phyloP scores from a whole-genome alignment of 2,113 vertebrate species.

The Nyctibius bracteatus region DNA sequence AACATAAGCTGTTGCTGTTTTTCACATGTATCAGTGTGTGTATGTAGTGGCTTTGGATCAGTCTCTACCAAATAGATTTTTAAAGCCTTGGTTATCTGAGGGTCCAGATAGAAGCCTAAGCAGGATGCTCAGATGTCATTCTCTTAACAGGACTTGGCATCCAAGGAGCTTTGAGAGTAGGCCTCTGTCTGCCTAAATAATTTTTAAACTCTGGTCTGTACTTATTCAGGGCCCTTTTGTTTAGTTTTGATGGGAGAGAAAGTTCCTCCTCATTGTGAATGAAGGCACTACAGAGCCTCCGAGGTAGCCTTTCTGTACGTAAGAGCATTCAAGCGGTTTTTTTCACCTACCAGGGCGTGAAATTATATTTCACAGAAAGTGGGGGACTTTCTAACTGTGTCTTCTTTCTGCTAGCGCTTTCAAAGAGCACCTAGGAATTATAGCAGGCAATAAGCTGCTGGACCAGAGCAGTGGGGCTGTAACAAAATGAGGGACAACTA shows the following conservation, averaged over 20 bases:
- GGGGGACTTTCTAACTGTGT: background rate
- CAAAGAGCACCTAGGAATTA: background rate
- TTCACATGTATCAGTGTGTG: accelerated
- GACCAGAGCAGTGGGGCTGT: background rate
- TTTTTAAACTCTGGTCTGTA: background rate
- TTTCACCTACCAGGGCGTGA: background rate
- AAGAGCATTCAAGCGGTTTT: background rate
- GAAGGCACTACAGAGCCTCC: background rate
- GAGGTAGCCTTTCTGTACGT: background rate
- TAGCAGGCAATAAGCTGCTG: background rate
- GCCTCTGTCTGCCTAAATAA: background rate
- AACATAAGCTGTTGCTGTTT: background rate
- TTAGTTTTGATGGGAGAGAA: background rate
- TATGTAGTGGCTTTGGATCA: background rate
- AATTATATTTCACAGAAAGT: background rate
- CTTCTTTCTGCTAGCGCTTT: background rate
- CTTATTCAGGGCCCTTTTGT: background rate
- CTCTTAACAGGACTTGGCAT: background rate
- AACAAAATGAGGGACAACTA: background rate
- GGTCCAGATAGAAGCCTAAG: background rate
- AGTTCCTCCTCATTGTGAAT: background rate
- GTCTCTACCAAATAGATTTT: background rate
- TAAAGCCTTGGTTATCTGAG: background rate
- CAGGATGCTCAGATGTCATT: background rate
- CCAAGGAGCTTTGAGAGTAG: background rate